Conservation (phyloP, 2,797 vertebrate genomes). For the Neomorphus geoffroyi region DNA sequence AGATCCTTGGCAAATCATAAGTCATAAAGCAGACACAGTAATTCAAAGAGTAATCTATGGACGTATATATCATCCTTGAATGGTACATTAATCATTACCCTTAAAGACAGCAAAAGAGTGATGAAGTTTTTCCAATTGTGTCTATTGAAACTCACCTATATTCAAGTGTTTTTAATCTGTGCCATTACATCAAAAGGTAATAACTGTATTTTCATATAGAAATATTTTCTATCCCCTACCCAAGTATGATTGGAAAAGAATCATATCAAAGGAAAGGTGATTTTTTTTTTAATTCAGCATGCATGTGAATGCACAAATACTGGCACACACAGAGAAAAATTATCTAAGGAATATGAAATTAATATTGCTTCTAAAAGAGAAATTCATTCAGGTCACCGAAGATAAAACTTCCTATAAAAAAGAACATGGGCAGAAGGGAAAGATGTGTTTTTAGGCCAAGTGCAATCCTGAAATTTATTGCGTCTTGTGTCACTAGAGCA, state of each 20-base stretch:
- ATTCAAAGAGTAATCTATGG: slow-evolving; percentile 83
- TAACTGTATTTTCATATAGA: slow-evolving; percentile 80
- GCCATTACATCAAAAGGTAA: slow-evolving; percentile 71
- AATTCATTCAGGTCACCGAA: neutral
- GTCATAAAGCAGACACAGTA: slow-evolving; percentile 81
- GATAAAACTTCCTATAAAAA: neutral
- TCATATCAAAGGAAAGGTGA: neutral
- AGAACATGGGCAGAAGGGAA: neutral
- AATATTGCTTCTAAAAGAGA: neutral
- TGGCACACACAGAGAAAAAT: neutral
- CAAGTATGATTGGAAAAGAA: neutral
- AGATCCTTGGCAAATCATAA: slow-evolving; percentile 82
- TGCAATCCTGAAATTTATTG: neutral
- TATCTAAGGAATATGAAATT: neutral
- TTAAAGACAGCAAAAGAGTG: slow-evolving; percentile 70
- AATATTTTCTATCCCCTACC: slow-evolving; percentile 68
- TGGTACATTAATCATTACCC: slow-evolving; percentile 85
- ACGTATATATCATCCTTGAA: slow-evolving; percentile 85
- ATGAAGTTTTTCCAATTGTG: slow-evolving; percentile 78
- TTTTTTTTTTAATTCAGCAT: slow-evolving; percentile 7
- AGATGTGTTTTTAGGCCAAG: neutral
- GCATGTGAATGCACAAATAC: neutral
- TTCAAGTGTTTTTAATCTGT: slow-evolving; percentile 71
- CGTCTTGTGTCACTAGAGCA: neutral
- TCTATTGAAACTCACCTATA: slow-evolving; percentile 80